These are phyloP conservation scores for Eupelmus urozonus DNA, from an alignment of 2,888 invertebrate genomes.

Conservation along the genomic window DNA sequence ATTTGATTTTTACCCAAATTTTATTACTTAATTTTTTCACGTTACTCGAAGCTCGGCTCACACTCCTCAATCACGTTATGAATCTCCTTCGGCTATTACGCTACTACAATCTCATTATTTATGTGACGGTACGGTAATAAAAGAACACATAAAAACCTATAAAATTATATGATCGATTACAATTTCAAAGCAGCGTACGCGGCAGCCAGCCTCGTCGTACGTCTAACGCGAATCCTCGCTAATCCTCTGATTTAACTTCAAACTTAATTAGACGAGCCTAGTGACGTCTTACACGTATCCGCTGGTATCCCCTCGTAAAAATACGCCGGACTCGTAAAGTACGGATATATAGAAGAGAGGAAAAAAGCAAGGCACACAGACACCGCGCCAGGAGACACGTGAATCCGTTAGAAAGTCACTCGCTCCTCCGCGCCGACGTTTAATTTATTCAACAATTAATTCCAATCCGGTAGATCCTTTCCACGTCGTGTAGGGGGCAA, in stretches of 20 bases:
- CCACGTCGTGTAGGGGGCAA: not conserved
- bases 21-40: constrained; percentile 1
- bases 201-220: too few relatives aligned
- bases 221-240: constrained; percentile 19
- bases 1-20: constrained; percentile 2
- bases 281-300: constrained; percentile 30
- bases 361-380: constrained; percentile 1
- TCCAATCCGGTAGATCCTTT: constrained; percentile 3
- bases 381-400: not conserved
- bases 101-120: constrained; percentile 27
- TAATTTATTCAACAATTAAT: constrained; percentile 48
- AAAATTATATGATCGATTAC: constrained; percentile 52
- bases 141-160: constrained; percentile 27
- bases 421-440: constrained; percentile 4
- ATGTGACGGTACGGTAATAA: constrained; percentile 40
- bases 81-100: constrained; percentile 15
- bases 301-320: constrained; percentile 31
- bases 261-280: constrained; percentile 51
- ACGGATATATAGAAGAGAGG: not conserved
- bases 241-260: constrained; percentile 45
- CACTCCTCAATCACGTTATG: constrained; percentile 14
- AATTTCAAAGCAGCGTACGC: constrained; percentile 45
- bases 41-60: too few relatives aligned
- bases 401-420: constrained; percentile 36
- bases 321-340: constrained; percentile 24